Evolutionary conservation across 2,113 vertebrate genomes (phyloP).

Genomic region (Rallus limicola): DNA sequence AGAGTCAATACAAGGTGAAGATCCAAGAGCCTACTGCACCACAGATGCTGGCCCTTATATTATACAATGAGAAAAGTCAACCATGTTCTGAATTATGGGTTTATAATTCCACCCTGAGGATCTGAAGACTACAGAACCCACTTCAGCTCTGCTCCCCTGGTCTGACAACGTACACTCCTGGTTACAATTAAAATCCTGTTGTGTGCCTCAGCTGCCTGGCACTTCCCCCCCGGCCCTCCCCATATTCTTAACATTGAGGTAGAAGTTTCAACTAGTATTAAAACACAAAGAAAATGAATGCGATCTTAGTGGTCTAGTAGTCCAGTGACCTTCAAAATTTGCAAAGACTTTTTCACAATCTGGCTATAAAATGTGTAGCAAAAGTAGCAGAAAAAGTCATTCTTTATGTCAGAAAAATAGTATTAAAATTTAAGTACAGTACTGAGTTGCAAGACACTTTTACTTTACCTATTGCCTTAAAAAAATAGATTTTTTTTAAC

Average conservation of each 20-base stretch:
- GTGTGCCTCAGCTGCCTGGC: neutral
- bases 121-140: neutral
- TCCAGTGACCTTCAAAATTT: neutral
- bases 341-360: neutral
- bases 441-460: neutral
- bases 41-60: neutral
- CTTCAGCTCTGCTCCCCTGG: neutral
- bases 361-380: neutral
- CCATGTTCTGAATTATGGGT: neutral
- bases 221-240: neutral
- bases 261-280: slow-evolving; percentile 30
- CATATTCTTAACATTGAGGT: slow-evolving; percentile 8
- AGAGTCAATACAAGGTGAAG: neutral
- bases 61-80: neutral
- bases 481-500: neutral
- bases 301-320: neutral
- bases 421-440: neutral
- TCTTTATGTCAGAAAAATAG: neutral
- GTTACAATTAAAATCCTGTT: neutral
- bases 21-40: neutral
- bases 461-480: neutral
- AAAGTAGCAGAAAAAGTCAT: neutral
- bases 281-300: neutral
- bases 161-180: neutral
- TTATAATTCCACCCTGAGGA: neutral